These are phyloP conservation scores for Pterostichus madidus DNA, from an alignment of 2,888 invertebrate genomes.

Conservation along the genomic window DNA sequence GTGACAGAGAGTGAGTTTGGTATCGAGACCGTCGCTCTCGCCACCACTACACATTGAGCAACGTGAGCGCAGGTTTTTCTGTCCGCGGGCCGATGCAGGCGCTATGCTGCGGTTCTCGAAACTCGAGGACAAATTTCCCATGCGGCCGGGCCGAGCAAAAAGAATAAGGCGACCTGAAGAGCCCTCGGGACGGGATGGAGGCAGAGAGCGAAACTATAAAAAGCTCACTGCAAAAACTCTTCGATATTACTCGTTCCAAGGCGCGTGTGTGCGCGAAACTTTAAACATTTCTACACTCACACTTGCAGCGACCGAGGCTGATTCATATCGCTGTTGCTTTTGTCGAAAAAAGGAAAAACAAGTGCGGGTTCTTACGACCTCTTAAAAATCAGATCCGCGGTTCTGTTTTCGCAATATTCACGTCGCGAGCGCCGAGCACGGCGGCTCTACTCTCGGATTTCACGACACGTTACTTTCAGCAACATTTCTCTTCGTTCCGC, in stretches of 20 bases:
- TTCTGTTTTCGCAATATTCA: constrained; percentile 65
- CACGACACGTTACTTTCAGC: constrained; percentile 62
- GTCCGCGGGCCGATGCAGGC: constrained; percentile 12
- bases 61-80: too few species aligned
- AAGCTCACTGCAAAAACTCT: constrained; percentile 50
- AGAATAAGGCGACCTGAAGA: constrained; percentile 66
- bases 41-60: too few species aligned
- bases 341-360: constrained; percentile 12
- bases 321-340: constrained; percentile 6
- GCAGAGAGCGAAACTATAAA: constrained; percentile 60
- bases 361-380: constrained; percentile 15
- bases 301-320: background rate
- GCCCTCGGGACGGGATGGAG: constrained; percentile 50
- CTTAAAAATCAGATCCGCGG: constrained; percentile 62
- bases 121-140: constrained; percentile 70
- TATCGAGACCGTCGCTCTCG: too few species aligned
- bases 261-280: constrained; percentile 24
- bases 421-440: constrained; percentile 68
- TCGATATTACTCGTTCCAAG: constrained; percentile 29
- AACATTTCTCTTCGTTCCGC: constrained; percentile 69
- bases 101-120: constrained; percentile 53
- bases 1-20: background rate
- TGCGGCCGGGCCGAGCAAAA: constrained; percentile 70
- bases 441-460: constrained; percentile 51
- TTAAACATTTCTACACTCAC: constrained; percentile 33